A percentile compares a stretch with the other conserved stretches of the same genome.
Evolutionary conservation across 2,113 vertebrate species (phyloP).

Genomic region (Hymenochirus boettgeri): DNA sequence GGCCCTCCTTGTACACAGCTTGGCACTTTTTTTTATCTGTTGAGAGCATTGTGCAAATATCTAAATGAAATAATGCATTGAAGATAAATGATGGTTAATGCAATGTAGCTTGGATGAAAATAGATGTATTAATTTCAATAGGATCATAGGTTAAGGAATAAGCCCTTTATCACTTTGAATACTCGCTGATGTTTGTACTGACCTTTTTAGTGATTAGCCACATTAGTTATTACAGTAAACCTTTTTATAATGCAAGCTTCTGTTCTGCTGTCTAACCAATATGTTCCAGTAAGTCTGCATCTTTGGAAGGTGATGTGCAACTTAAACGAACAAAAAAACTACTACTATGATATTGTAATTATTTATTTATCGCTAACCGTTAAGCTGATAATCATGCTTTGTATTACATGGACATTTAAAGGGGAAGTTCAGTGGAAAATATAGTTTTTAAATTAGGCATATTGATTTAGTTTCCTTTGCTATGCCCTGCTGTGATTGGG

Average conservation of each 20-base stretch:
- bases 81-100: slow-evolving; percentile 62
- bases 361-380: too few species aligned
- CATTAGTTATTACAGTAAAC: slow-evolving; percentile 45
- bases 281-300: too few species aligned
- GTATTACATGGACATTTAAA: too few species aligned
- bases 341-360: too few species aligned
- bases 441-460: too few species aligned
- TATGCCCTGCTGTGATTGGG: too few species aligned
- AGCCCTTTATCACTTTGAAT: slow-evolving; percentile 57
- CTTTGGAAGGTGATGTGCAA: too few species aligned
- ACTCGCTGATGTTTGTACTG: slow-evolving; percentile 51
- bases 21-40: slow-evolving; percentile 61
- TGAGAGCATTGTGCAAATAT: slow-evolving; percentile 59
- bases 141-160: slow-evolving; percentile 46
- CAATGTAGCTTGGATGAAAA: slow-evolving; percentile 55
- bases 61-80: slow-evolving; percentile 64
- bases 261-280: too few species aligned
- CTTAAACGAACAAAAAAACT: too few species aligned
- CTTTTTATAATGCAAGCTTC: slow-evolving; percentile 35
- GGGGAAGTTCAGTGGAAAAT: too few species aligned
- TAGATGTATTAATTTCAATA: slow-evolving; percentile 53
- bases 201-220: slow-evolving; percentile 46
- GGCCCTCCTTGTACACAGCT: slow-evolving; percentile 58
- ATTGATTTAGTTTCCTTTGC: too few species aligned
- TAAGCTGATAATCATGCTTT: too few species aligned